Percentiles rank a stretch among this genome's conserved stretches.
These are phyloP conservation scores for Arion vulgaris DNA, from an alignment of 1,140 invertebrate species.

Conservation along the genomic window DNA sequence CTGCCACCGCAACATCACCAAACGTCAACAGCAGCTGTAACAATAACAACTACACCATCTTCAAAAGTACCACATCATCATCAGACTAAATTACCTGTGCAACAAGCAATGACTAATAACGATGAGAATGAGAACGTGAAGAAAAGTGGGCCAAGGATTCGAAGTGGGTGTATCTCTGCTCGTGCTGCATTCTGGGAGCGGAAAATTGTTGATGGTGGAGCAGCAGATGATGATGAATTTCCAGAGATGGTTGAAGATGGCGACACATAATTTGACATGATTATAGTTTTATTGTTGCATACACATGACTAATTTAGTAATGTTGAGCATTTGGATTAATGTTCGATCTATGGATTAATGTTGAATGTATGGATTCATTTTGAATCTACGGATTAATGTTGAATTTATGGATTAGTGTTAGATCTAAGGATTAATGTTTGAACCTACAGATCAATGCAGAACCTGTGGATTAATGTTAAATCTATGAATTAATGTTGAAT, in stretches of 20 bases:
- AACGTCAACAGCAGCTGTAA: neutral
- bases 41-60: neutral
- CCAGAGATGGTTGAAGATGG: slow-evolving; percentile 54
- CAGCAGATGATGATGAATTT: slow-evolving; percentile 50
- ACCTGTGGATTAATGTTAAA: too few relatives aligned
- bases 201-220: slow-evolving; percentile 47
- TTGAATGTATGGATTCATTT: too few relatives aligned
- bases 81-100: slow-evolving; percentile 15
- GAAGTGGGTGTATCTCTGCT: slow-evolving; percentile 59
- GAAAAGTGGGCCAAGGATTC: slow-evolving; percentile 50
- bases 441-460: too few relatives aligned
- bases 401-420: too few relatives aligned
- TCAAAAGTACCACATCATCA: neutral
- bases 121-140: neutral
- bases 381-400: too few relatives aligned
- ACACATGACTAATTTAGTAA: too few relatives aligned
- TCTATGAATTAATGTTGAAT: too few relatives aligned
- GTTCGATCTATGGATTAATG: too few relatives aligned
- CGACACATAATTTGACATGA: neutral
- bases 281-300: too few relatives aligned
- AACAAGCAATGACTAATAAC: slow-evolving; percentile 3
- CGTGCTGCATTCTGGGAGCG: slow-evolving; percentile 65
- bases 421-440: too few relatives aligned
- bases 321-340: too few relatives aligned
- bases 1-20: neutral